Conservation (phyloP, 2,888 invertebrate genomes). For the Noctua comes region DNA sequence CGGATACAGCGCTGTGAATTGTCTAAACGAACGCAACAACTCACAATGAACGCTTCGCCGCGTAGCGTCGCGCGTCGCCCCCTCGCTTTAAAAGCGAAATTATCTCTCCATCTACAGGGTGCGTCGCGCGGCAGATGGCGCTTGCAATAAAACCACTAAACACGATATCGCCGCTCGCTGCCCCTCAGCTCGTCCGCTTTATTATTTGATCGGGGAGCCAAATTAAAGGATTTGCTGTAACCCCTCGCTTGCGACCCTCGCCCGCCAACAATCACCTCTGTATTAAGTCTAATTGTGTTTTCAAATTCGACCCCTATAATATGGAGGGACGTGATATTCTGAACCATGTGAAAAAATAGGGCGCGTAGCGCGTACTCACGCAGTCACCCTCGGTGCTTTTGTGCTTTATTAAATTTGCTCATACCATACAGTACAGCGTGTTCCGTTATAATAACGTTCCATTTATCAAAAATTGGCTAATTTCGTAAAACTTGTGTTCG, state of each 20-base stretch:
- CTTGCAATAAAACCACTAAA: slow-evolving; percentile 91
- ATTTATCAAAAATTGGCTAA: slow-evolving; percentile 67
- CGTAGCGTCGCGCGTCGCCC: slow-evolving; percentile 72
- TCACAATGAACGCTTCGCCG: slow-evolving; percentile 82
- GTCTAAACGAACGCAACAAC: slow-evolving; percentile 87
- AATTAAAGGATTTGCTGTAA: slow-evolving; percentile 90
- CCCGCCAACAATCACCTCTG: slow-evolving; percentile 90
- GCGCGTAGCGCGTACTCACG: slow-evolving; percentile 66
- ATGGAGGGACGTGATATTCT: slow-evolving; percentile 80
- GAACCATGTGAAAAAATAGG: slow-evolving; percentile 87
- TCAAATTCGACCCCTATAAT: slow-evolving; percentile 89
- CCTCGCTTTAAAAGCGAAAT: slow-evolving; percentile 86
- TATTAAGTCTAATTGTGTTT: slow-evolving; percentile 91
- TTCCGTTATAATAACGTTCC: slow-evolving; percentile 69
- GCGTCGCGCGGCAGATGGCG: slow-evolving; percentile 88
- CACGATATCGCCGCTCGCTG: slow-evolving; percentile 87
- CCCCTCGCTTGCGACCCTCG: slow-evolving; percentile 88
- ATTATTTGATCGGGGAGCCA: slow-evolving; percentile 90
- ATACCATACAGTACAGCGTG: slow-evolving; percentile 74
- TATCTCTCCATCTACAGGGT: slow-evolving; percentile 88
- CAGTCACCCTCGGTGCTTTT: slow-evolving; percentile 82
- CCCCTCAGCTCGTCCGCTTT: slow-evolving; percentile 87
- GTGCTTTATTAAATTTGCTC: slow-evolving; percentile 85
- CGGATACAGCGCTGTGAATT: slow-evolving; percentile 83
- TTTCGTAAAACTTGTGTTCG: slow-evolving; percentile 73